These are phyloP conservation scores for Poeciliopsis infans DNA, from an alignment of 2,797 vertebrate genomes.

Conservation along the genomic window DNA sequence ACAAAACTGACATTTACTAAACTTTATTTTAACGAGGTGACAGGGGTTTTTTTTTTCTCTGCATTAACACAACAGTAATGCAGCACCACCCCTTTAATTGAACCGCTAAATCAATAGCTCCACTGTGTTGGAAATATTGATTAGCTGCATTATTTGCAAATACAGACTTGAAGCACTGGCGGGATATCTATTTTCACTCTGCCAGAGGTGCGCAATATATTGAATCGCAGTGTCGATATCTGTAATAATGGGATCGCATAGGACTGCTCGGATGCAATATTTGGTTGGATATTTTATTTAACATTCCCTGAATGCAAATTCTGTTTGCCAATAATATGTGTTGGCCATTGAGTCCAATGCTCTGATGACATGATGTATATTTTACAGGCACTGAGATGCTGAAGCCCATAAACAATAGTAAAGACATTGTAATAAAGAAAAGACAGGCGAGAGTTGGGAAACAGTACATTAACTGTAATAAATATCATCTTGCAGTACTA, in stretches of 20 bases:
- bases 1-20: slow-evolving; percentile 13
- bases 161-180: not conserved
- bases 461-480: not conserved
- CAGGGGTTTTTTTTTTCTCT: not conserved
- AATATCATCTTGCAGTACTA: not conserved
- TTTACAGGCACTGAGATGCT: not conserved
- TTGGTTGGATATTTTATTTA: not conserved
- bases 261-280: not conserved
- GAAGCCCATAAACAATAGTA: not conserved
- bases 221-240: not conserved
- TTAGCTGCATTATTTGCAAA: slow-evolving; percentile 4
- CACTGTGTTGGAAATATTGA: not conserved
- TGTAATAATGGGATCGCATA: not conserved
- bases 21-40: slow-evolving; percentile 9
- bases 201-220: not conserved
- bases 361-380: not conserved
- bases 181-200: not conserved
- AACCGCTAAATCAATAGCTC: not conserved
- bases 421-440: not conserved
- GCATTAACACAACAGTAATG: slow-evolving; percentile 5
- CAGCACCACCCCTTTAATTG: not conserved
- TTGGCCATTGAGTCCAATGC: not conserved
- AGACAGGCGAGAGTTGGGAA: not conserved
- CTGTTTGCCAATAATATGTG: not conserved
- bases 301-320: not conserved